Evolutionary conservation across 2,888 invertebrate species (phyloP), one percentile per base, ranked within the genome.

Genomic region (Andricus curvator): DNA sequence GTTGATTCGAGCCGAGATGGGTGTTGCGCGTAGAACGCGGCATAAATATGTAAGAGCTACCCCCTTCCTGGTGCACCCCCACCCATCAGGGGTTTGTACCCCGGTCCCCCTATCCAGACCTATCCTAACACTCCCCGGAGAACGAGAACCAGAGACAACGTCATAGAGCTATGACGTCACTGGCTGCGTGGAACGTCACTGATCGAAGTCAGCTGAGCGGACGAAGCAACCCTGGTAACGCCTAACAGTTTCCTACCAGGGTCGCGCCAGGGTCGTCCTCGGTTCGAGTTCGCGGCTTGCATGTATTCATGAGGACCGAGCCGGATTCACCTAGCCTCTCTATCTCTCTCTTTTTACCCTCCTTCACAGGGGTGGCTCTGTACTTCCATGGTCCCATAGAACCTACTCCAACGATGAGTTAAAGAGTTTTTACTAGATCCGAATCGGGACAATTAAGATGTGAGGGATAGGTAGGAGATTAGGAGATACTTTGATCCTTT

Each of bases 11-110:
- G 70, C 48, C 25, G 83, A 86, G 86, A 88, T 86, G 88, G 86
- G 89, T 89, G 90, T 89, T 89, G 90, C 90, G 89, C 88, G 89
- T 85, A 87, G 89, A 88, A 92, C 92, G 91, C 89, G 92, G 89
- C 91, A 92, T 92, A 92, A 92, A 92, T 92, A 92, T 92, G 92
- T 92, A 92, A 92, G 92, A 91, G 91, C 90, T 88, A 90, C 89
- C 89, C 89, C 89, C 89, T 84, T 81, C 82, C 85, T 81, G 83
- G 67, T 79, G 68, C 81, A 64, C 81, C 56, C 76, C 80, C 68
- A 78, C 79, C 81, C 81, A 44, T 80, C 80, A 84, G 80, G 48
- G 81, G 80, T 77, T 79, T 80, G 83, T 64, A 64, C 77, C 81
- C 84, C 81, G 80, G 82, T 83, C 78, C 83, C 78, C 84, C 86